These are phyloP conservation scores for Bufo gargarizans DNA, from an alignment of 2,113 vertebrate genomes.

Conservation along the genomic window DNA sequence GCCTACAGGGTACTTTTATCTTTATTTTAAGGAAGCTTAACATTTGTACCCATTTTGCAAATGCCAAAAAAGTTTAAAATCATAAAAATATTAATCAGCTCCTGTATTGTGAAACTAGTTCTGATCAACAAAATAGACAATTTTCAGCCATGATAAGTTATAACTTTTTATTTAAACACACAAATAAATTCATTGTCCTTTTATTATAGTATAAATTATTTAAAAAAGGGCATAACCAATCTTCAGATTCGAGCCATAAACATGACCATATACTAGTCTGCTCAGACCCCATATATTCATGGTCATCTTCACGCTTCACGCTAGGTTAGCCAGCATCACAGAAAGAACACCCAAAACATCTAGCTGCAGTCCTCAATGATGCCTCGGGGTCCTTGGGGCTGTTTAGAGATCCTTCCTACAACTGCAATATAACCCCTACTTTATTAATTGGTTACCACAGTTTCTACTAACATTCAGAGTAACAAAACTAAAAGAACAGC, in stretches of 20 bases:
- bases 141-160: background rate
- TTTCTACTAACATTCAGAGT: background rate
- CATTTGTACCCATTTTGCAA: too few relatives aligned
- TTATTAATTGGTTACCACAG: background rate
- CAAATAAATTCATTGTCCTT: background rate
- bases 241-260: background rate
- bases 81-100: background rate
- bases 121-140: background rate
- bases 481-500: background rate
- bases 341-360: background rate
- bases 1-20: too few relatives aligned
- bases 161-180: constrained; percentile 13
- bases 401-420: background rate
- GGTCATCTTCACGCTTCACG: background rate
- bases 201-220: background rate
- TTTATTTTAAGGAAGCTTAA: too few relatives aligned
- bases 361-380: background rate
- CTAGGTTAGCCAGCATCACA: background rate
- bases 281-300: background rate
- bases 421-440: background rate
- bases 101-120: background rate
- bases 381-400: background rate
- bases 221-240: background rate
- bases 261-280: background rate
- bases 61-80: too few relatives aligned